These are phyloP conservation scores for Aplocera efformata DNA, from an alignment of 2,888 invertebrate species.

Conservation along the genomic window DNA sequence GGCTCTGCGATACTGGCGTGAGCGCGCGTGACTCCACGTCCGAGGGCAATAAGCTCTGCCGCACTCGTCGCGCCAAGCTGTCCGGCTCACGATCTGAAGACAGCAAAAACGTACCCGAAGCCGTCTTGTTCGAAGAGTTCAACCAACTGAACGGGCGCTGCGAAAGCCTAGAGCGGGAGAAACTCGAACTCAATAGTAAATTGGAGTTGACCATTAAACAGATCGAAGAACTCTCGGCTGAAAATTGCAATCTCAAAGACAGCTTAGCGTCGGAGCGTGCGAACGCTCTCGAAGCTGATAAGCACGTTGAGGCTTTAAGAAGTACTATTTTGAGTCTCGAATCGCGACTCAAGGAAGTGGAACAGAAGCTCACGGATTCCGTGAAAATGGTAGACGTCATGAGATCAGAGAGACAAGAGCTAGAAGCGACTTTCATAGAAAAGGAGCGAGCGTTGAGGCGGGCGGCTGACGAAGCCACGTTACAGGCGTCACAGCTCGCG, in stretches of 20 bases:
- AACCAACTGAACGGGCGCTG: constrained; percentile 59
- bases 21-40: constrained; percentile 47
- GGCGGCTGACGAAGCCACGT: constrained; percentile 85
- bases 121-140: constrained; percentile 77
- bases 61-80: constrained; percentile 64
- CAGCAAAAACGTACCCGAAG: constrained; percentile 71
- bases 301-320: constrained; percentile 46
- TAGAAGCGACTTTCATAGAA: constrained; percentile 64
- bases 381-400: constrained; percentile 50
- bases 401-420: constrained; percentile 60
- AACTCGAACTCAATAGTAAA: constrained; percentile 67
- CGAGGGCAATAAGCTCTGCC: constrained; percentile 51
- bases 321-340: constrained; percentile 46
- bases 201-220: constrained; percentile 54
- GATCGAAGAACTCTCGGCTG: constrained; percentile 49
- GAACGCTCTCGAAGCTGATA: constrained; percentile 45
- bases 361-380: constrained; percentile 51
- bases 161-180: constrained; percentile 54
- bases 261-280: constrained; percentile 42
- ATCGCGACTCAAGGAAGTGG: constrained; percentile 49
- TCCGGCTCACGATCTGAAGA: constrained; percentile 68
- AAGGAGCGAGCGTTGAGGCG: constrained; percentile 81
- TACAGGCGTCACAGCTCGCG: constrained; percentile 87
- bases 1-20: constrained; percentile 68
- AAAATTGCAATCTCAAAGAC: constrained; percentile 52